Evolutionary conservation across 2,888 invertebrate genomes (phyloP).

Genomic region (Griposia aprilina): DNA sequence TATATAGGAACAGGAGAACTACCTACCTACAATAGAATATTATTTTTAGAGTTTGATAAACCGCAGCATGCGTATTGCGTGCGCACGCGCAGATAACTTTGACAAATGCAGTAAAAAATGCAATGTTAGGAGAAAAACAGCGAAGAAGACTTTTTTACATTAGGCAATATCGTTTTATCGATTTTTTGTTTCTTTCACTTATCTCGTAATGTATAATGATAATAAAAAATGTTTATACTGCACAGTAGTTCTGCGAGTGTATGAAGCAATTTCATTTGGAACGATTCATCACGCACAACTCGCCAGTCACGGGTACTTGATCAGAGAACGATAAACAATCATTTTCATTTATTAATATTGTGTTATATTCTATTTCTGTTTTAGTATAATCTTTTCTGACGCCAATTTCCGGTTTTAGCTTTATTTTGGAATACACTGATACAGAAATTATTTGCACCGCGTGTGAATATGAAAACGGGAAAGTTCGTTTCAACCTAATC

Average conservation of each 20-base stretch:
- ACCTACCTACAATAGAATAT: not conserved
- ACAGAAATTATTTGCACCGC: not conserved
- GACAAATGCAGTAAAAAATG: no score
- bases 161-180: not conserved
- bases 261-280: conserved; percentile 60
- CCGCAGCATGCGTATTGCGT: not conserved
- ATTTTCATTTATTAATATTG: conserved; percentile 44
- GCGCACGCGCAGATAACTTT: not conserved
- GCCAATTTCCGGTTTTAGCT: not conserved
- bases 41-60: not conserved
- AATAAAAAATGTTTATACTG: not conserved
- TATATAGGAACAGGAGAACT: no score
- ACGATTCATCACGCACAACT: conserved; percentile 64
- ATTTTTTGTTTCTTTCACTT: not conserved
- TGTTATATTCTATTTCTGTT: conserved; percentile 40
- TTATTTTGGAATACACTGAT: not conserved
- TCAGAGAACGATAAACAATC: conserved; percentile 49
- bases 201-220: not conserved
- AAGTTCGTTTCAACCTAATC: not conserved
- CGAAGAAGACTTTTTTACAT: not conserved
- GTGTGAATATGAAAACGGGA: not conserved
- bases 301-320: conserved; percentile 58
- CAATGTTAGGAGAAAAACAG: not conserved
- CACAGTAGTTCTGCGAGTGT: conserved; percentile 18
- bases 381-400: conserved; percentile 9